Evolutionary conservation across 2,797 vertebrate genomes (phyloP).

Genomic region (Enteromius fasciolatus): DNA sequence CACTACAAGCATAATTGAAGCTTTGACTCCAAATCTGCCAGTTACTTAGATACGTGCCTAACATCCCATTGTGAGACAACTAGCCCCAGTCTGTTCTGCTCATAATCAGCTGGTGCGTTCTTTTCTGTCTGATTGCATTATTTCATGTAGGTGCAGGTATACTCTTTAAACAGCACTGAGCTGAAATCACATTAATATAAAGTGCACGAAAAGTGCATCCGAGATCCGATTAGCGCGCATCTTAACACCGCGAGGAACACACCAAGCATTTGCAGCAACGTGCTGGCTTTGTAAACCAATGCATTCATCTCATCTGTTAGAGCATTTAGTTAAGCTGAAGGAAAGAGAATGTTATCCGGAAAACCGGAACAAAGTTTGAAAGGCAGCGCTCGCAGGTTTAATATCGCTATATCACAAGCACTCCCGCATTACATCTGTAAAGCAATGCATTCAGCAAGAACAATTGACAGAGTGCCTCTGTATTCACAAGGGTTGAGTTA

Average conservation of each 20-base stretch:
- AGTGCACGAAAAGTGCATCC: slow-evolving; percentile 42
- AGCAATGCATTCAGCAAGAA: slow-evolving; percentile 57
- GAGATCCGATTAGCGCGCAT: slow-evolving; percentile 28
- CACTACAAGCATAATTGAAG: neutral
- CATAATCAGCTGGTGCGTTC: neutral
- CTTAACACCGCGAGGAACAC: slow-evolving; percentile 36
- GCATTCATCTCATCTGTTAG: slow-evolving; percentile 47
- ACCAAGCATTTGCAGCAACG: slow-evolving; percentile 34
- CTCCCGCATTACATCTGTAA: slow-evolving; percentile 58
- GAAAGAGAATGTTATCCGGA: slow-evolving; percentile 54
- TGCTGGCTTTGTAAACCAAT: slow-evolving; percentile 30
- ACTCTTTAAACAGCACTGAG: slow-evolving; percentile 29
- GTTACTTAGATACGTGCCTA: neutral
- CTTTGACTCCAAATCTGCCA: neutral
- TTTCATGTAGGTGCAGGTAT: slow-evolving; percentile 20
- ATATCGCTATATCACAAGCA: slow-evolving; percentile 55
- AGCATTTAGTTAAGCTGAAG: slow-evolving; percentile 60
- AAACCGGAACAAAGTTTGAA: slow-evolving; percentile 56
- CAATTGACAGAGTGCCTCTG: slow-evolving; percentile 60
- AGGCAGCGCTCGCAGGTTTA: slow-evolving; percentile 60
- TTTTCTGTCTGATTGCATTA: slow-evolving; percentile 25
- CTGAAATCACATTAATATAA: slow-evolving; percentile 44
- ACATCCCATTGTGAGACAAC: neutral
- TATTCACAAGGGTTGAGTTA: slow-evolving; percentile 64
- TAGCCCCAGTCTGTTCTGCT: slow-evolving; percentile 9